phyloP scores from a whole-genome alignment of 92 coral and sea anemone species.

The Scolanthus callimorphus region DNA sequence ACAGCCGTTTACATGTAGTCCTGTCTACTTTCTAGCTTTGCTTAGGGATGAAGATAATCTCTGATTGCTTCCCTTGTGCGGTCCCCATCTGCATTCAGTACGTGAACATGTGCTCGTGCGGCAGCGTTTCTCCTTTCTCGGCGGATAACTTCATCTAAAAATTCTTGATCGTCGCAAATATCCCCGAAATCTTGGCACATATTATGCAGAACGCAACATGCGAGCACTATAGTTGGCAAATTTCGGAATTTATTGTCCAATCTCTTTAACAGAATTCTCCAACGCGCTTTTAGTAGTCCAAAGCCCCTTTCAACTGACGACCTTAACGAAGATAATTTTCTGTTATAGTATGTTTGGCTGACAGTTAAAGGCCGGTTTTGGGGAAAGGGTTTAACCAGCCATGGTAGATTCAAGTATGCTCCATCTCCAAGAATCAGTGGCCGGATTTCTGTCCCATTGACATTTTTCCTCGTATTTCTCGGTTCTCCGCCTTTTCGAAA shows the following conservation, averaged over 20 bases:
- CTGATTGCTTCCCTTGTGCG: slow-evolving; percentile 28
- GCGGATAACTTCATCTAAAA: slow-evolving; percentile 16
- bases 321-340: slow-evolving; percentile 5
- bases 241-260: slow-evolving; percentile 10
- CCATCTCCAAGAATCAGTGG: slow-evolving; percentile 28
- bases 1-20: too few species aligned
- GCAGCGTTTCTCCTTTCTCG: slow-evolving; percentile 20
- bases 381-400: slow-evolving; percentile 17
- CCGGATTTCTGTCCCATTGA: too few species aligned
- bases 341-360: slow-evolving; percentile 25
- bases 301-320: slow-evolving; percentile 17
- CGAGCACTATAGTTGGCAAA: too few species aligned
- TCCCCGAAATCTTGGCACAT: slow-evolving; percentile 25
- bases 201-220: slow-evolving; percentile 27
- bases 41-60: slow-evolving; percentile 8
- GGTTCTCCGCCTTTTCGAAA: slow-evolving; percentile 9
- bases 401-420: slow-evolving; percentile 14
- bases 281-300: slow-evolving; percentile 24
- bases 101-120: slow-evolving; percentile 7
- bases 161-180: slow-evolving; percentile 2
- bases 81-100: slow-evolving; percentile 20
- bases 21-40: too few species aligned
- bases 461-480: slow-evolving; percentile 8
- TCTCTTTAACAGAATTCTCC: slow-evolving; percentile 25
- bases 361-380: slow-evolving; percentile 9